Evolutionary conservation across 2,113 vertebrate genomes (phyloP).

Genomic region (Casuarius casuarius): DNA sequence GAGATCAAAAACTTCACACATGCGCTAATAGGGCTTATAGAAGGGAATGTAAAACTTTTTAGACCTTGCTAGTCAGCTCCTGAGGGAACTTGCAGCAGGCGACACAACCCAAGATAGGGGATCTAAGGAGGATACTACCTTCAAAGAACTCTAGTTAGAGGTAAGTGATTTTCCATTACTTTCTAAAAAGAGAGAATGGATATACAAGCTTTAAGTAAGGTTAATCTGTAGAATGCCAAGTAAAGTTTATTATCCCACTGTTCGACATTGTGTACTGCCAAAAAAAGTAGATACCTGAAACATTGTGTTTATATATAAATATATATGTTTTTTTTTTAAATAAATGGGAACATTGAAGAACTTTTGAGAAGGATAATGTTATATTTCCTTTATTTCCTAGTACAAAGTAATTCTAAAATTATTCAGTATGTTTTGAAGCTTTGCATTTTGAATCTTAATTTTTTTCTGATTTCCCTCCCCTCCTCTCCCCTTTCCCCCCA

Average conservation of each 20-base stretch:
- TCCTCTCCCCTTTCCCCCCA: background rate
- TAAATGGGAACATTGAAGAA: background rate
- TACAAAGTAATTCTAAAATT: background rate
- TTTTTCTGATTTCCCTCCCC: background rate
- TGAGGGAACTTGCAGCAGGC: slow-evolving; percentile 78
- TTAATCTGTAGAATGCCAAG: slow-evolving; percentile 19
- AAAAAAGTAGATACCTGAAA: slow-evolving; percentile 3
- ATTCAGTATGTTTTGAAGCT: background rate
- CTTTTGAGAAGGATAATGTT: background rate
- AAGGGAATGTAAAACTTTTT: slow-evolving; percentile 76
- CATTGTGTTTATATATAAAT: background rate
- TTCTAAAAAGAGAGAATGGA: slow-evolving; percentile 49
- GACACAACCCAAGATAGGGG: slow-evolving; percentile 82
- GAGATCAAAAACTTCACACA: slow-evolving; percentile 65
- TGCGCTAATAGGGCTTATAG: slow-evolving; percentile 81
- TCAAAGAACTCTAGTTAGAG: slow-evolving; percentile 82
- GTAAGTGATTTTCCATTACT: slow-evolving; percentile 79
- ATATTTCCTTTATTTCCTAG: background rate
- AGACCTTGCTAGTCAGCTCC: slow-evolving; percentile 77
- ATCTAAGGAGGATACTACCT: slow-evolving; percentile 85
- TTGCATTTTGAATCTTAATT: background rate
- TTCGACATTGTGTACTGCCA: slow-evolving; percentile 67
- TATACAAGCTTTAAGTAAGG: slow-evolving; percentile 17
- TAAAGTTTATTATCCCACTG: slow-evolving; percentile 69
- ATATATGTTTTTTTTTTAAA: background rate